Base-by-base conservation (phyloP, 2,888 invertebrate genomes). In the Eristalis pertinax region DNA sequence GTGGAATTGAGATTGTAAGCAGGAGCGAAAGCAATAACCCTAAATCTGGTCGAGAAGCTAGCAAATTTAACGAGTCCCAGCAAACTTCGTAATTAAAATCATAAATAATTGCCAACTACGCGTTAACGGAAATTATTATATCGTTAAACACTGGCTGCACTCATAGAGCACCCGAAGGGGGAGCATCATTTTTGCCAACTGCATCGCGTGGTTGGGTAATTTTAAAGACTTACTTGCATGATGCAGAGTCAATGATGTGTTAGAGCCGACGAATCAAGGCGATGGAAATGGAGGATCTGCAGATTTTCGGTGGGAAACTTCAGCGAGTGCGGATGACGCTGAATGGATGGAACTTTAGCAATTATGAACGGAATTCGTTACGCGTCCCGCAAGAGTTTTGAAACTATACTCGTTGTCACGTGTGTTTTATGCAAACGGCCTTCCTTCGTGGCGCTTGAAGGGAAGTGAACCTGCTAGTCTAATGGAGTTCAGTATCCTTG, bases 51-150 rank as follows among this genome's bases (percentile, higher is more conserved):
- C 67, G 64, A 56, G 72, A 64, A 70, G 67, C 62, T 73, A 83
- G 77, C 72, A 50, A 72, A 56, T 67, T 38, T 73, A 77, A 83
- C 73, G 72, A 83, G 67, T 19, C 8, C 50, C 19, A 50, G 50
- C 43, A 50, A 50, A 76, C 56, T 83, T 43, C 74, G 84, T 84
- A 84, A 84, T 84, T 84, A 84, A 84, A 84, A 78, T 78, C 84
- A 69, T 84, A 84, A 84, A 84, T 84, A 84, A 84, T 78, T 78
- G 69, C 64, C 79, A 84, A 84, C 76, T 78, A 73, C 64, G 78
- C 69, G 63, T 69, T 78, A 64, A 43, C 41, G 73, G 74, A 79
- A 84, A 29, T 74, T 79, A 84, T 84, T 79, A 84, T 69, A 79
- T 79, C 50, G 50, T 50, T 50, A 50, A 19, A 19, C 50, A 19